A percentile compares a stretch with the other conserved stretches of the same genome.
Conservation (phyloP, 1,140 invertebrate genomes). For the Laupala kohalensis region DNA sequence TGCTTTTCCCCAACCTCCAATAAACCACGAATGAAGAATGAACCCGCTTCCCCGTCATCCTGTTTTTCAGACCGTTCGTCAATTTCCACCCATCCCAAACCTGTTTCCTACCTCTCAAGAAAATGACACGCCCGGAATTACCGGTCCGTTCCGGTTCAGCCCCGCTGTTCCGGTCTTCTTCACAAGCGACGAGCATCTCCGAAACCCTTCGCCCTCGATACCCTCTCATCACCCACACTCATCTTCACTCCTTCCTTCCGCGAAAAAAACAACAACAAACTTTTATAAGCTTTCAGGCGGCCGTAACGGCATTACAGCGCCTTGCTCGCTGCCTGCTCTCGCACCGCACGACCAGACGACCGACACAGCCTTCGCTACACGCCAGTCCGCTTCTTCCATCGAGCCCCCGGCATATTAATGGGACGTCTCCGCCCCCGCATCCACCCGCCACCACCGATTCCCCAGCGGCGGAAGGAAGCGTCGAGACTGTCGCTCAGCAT, state of each 20-base stretch:
- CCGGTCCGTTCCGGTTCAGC: not conserved
- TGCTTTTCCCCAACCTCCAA: no score
- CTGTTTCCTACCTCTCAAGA: not conserved
- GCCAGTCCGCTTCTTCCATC: not conserved
- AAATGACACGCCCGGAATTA: not conserved
- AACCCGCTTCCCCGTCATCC: no score
- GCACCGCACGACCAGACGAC: no score
- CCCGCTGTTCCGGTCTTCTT: not conserved
- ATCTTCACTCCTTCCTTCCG: not conserved
- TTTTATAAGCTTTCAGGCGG: not conserved
- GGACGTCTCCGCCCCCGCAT: no score
- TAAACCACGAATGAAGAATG: no score
- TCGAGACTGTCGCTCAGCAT: not conserved
- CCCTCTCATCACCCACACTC: not conserved
- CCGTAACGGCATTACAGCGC: not conserved
- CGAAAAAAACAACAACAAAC: not conserved
- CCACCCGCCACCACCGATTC: no score
- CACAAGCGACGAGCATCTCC: no score
- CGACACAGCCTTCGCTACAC: no score
- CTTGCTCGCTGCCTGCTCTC: not conserved
- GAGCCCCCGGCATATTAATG: not conserved
- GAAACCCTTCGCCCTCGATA: no score
- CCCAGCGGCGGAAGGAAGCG: no score
- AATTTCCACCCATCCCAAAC: not conserved
- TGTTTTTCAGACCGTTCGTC: no score